Percentiles rank a stretch among this genome's conserved stretches.
phyloP scores from a whole-genome alignment of 2,888 invertebrate genomes.

The Agonum fuliginosum region DNA sequence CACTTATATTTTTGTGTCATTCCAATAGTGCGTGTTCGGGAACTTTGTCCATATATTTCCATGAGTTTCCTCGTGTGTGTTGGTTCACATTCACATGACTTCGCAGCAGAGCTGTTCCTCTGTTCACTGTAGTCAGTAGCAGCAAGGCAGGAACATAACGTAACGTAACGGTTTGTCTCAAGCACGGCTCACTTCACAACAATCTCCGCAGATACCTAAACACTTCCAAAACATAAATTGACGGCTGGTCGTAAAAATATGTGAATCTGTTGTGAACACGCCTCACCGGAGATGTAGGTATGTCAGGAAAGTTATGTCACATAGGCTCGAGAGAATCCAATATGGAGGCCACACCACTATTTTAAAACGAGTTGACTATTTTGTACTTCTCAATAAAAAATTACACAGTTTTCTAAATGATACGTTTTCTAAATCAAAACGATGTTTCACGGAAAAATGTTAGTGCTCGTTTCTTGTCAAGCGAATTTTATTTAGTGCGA shows the following conservation, averaged over 20 bases:
- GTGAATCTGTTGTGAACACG: conserved; percentile 55
- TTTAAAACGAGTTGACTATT: no score
- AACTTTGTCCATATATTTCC: conserved; percentile 57
- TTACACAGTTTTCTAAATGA: no score
- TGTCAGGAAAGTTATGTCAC: not conserved
- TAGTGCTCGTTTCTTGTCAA: no score
- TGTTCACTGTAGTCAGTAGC: no score
- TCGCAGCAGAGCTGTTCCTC: no score
- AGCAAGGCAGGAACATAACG: no score
- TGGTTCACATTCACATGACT: not conserved
- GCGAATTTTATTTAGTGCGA: no score
- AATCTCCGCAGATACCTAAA: conserved; percentile 42
- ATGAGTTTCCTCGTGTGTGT: conserved; percentile 40
- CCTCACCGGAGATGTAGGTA: conserved; percentile 6
- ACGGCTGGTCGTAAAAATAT: conserved; percentile 57
- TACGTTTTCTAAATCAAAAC: no score
- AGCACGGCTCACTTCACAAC: conserved; percentile 52
- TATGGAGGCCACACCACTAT: no score
- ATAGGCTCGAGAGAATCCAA: not conserved
- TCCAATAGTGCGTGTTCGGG: conserved; percentile 36
- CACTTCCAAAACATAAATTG: conserved; percentile 55
- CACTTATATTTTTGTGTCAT: no score
- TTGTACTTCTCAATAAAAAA: no score
- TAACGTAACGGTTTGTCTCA: conserved; percentile 41
- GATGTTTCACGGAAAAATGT: no score